Conservation (phyloP, 2,113 vertebrate genomes). For the Phrynosoma blainvillii region DNA sequence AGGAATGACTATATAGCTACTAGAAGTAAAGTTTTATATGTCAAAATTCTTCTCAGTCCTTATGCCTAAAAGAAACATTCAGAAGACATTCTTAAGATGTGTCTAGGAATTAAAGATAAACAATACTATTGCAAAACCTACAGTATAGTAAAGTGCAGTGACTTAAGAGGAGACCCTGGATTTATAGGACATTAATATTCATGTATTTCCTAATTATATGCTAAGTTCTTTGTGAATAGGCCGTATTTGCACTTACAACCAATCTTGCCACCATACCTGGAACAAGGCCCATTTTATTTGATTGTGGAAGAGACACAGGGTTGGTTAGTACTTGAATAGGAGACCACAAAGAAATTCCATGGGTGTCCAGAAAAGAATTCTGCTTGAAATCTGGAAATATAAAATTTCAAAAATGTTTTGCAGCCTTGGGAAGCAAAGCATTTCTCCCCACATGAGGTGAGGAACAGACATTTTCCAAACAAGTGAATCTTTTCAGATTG, state of each 20-base stretch:
- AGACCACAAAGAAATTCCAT: no score
- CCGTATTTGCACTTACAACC: background rate
- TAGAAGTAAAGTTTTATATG: background rate
- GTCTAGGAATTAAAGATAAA: background rate
- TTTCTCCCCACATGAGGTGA: no score
- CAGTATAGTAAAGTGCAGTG: background rate
- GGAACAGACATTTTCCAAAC: no score
- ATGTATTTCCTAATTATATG: background rate
- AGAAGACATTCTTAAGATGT: background rate
- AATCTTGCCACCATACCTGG: background rate
- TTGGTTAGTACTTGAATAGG: no score
- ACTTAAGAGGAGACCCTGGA: background rate
- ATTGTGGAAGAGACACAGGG: no score
- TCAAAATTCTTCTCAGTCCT: background rate
- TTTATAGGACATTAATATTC: background rate
- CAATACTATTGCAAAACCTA: background rate
- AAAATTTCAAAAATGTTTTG: no score
- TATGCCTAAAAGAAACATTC: background rate
- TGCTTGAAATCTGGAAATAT: no score
- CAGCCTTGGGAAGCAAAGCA: no score
- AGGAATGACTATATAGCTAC: background rate
- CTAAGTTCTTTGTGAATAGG: background rate
- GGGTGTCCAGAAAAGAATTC: no score
- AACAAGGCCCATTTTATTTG: no score
- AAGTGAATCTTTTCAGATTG: no score